Evolutionary conservation across 2,113 vertebrate genomes (phyloP).

Genomic region (Ceyx cyanopectus): DNA sequence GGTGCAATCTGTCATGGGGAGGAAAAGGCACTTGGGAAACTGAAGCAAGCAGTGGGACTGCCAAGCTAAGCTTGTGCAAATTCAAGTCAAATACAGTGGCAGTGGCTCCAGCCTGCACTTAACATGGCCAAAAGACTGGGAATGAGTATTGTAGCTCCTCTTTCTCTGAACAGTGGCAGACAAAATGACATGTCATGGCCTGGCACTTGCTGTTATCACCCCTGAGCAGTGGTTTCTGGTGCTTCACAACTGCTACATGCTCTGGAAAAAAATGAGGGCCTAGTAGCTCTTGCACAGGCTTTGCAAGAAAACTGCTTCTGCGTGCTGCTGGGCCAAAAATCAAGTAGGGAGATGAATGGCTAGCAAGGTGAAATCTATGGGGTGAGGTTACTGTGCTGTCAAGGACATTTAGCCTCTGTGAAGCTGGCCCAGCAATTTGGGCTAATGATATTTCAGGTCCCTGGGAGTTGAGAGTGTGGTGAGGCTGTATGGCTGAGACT

Average conservation of each 20-base stretch:
- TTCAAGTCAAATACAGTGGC: not conserved
- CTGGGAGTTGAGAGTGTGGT: not conserved
- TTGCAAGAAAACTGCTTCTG: not conserved
- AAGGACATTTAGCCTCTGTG: fast-evolving
- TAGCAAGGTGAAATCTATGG: not conserved
- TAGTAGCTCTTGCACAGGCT: not conserved
- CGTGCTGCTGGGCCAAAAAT: not conserved
- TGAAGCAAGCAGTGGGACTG: not conserved
- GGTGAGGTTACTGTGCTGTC: not conserved
- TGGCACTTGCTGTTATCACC: not conserved
- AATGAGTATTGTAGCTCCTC: not conserved
- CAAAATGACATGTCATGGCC: not conserved
- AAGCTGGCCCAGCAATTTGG: not conserved
- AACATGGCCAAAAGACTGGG: not conserved
- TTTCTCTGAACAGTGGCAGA: not conserved
- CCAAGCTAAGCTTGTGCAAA: not conserved
- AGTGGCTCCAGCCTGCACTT: not conserved
- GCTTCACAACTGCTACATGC: not conserved
- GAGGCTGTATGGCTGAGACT: not conserved
- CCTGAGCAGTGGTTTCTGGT: not conserved
- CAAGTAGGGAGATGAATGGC: not conserved
- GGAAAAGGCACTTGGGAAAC: slow-evolving; percentile 26
- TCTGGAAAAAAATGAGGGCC: not conserved
- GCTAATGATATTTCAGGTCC: not conserved
- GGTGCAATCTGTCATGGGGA: not conserved